Evolutionary conservation across 2,888 invertebrate genomes (phyloP).

Genomic region (Hymenopus coronatus): DNA sequence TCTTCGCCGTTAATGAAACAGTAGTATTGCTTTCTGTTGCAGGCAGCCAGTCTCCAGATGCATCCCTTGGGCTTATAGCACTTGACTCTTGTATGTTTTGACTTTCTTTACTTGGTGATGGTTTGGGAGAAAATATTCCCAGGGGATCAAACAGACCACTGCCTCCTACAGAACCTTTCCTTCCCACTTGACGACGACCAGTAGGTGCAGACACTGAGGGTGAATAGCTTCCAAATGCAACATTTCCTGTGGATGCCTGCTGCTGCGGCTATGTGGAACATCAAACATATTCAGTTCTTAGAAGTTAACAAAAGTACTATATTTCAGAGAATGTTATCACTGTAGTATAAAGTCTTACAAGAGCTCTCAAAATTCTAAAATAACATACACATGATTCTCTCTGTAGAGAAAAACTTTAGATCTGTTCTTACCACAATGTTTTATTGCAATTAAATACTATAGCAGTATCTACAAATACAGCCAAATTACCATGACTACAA

Average conservation of each 20-base stretch:
- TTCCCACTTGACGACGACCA: neutral
- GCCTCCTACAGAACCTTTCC: neutral
- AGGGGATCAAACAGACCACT: slow-evolving; percentile 17
- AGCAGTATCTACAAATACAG: no score
- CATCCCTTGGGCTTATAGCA: neutral
- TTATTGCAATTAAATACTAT: no score
- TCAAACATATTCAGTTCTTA: neutral
- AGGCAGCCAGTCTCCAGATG: neutral
- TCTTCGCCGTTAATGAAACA: neutral
- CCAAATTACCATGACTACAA: no score
- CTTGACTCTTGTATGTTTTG: neutral
- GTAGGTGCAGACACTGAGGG: slow-evolving; percentile 18
- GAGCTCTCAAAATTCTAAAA: no score
- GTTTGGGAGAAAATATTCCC: slow-evolving; percentile 19
- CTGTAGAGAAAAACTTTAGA: no score
- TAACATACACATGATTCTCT: no score
- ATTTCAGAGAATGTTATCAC: no score
- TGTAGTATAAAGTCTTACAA: no score
- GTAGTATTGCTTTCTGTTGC: neutral
- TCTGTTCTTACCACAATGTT: no score
- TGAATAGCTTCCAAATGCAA: slow-evolving; percentile 28
- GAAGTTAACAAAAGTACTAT: neutral
- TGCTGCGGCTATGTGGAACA: neutral
- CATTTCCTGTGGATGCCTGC: neutral
- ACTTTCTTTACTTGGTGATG: slow-evolving; percentile 9